Evolutionary conservation across 2,888 invertebrate species (phyloP), one percentile per base, ranked within the genome.

Genomic region (Poecilobothrus nobilitatus): DNA sequence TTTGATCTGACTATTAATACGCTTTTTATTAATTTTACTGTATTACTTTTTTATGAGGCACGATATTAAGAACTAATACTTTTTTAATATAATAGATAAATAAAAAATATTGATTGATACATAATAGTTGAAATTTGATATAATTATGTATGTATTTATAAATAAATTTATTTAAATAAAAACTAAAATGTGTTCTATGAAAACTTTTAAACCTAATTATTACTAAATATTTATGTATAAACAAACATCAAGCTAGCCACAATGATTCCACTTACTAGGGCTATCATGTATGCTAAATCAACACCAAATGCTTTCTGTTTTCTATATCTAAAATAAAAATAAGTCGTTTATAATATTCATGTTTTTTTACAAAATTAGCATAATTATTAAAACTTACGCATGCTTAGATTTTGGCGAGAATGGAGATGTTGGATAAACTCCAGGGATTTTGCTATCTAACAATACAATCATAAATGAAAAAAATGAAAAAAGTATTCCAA

Each of bases 381-480:
- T n/a, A n/a, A 27, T 27, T 5, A 21, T 1, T 27, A 21, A 65
- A 66, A 72, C 76, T 77, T 75, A 80, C 81, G 84, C 81, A 27
- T 72, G 81, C 74, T 83, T 82, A 72, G 83, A 84, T 33, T 78
- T 78, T 18, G 84, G 83, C 67, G 85, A 84, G 71, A 88, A 83
- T 22, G 87, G 87, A 65, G 84, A 83, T 5, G 86, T 86, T 33
- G 88, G 87, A 76, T 83, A 81, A 5, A 86, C 77, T 20, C 88
- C 88, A 0, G 88, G 87, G 66, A 84, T 80, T 73, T 82, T 82
- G 70, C 87, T 88, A 76, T 88, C 88, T 73, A 86, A 81, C 78
- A 86, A 88, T 27, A 87, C 84, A 74, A 88, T 83, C 69, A 83
- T 79, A 83, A 86, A 87, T 9, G 84, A 85, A 73, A 87, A 84